Conservation (phyloP, 2,797 vertebrate species). For the Thripadectes ignobilis region DNA sequence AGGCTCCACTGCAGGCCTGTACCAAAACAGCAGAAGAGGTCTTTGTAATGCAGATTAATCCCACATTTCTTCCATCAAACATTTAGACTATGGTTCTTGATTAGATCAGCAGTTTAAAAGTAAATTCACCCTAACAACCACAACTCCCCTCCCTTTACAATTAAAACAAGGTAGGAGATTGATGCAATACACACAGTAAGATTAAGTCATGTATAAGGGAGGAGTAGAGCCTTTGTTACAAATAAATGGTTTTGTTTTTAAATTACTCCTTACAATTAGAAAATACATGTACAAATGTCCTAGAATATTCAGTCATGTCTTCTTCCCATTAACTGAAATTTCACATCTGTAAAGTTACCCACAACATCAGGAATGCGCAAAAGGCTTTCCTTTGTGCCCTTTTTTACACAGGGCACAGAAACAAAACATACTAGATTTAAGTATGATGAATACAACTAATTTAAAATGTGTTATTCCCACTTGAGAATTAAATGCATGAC, state of each 20-base stretch:
- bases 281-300: not conserved
- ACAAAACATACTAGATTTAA: not conserved
- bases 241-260: not conserved
- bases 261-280: not conserved
- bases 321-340: not conserved
- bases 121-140: not conserved
- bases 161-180: slow-evolving; percentile 4
- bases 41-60: slow-evolving; percentile 24
- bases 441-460: not conserved
- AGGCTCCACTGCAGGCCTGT: not conserved
- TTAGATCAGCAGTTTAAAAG: slow-evolving; percentile 45
- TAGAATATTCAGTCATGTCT: not conserved
- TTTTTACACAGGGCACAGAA: not conserved
- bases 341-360: not conserved
- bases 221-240: not conserved
- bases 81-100: not conserved
- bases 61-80: slow-evolving; percentile 29
- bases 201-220: not conserved
- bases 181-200: not conserved
- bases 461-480: not conserved
- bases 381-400: not conserved
- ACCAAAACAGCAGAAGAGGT: not conserved
- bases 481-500: not conserved
- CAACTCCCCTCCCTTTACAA: not conserved
- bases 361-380: not conserved